Percentiles rank a stretch among this genome's conserved stretches.
Evolutionary conservation across 2,797 vertebrate species (phyloP).

Genomic region (Neosilurus hyrtlii): DNA sequence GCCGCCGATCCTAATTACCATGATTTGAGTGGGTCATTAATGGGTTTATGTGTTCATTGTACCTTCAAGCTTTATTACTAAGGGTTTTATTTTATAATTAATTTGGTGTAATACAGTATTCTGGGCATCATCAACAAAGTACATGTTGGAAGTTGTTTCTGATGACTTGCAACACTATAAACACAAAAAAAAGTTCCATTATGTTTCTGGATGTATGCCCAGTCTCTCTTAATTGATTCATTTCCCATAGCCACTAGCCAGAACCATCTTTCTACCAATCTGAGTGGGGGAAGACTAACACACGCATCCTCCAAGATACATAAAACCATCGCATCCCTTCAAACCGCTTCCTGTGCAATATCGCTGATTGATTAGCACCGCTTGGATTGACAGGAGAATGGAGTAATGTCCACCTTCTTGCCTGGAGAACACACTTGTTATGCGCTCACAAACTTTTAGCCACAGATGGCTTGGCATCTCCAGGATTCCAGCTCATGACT

Average conservation of each 20-base stretch:
- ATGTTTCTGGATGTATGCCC: slow-evolving; percentile 6
- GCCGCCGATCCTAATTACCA: not conserved
- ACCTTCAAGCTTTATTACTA: not conserved
- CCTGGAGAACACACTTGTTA: not conserved
- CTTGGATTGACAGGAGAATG: not conserved
- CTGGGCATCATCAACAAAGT: too few relatives aligned
- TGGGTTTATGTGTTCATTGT: not conserved
- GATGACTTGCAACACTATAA: not conserved
- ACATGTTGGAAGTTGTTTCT: not conserved
- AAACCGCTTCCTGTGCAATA: not conserved
- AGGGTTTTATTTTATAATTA: not conserved
- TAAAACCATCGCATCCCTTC: not conserved
- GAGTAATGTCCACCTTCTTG: not conserved
- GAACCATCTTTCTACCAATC: not conserved
- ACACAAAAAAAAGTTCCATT: slow-evolving; percentile 6
- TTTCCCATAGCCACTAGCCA: not conserved
- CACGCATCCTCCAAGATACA: too few relatives aligned
- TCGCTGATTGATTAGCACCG: not conserved
- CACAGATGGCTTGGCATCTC: slow-evolving; percentile 5
- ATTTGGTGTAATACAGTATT: not conserved
- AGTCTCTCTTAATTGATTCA: not conserved
- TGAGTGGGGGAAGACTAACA: not conserved
- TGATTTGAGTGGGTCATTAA: not conserved
- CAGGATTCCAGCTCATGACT: not conserved
- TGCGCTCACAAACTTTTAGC: not conserved